phyloP scores from a whole-genome alignment of 2,113 vertebrate species.

The Microcebus jonahi region DNA sequence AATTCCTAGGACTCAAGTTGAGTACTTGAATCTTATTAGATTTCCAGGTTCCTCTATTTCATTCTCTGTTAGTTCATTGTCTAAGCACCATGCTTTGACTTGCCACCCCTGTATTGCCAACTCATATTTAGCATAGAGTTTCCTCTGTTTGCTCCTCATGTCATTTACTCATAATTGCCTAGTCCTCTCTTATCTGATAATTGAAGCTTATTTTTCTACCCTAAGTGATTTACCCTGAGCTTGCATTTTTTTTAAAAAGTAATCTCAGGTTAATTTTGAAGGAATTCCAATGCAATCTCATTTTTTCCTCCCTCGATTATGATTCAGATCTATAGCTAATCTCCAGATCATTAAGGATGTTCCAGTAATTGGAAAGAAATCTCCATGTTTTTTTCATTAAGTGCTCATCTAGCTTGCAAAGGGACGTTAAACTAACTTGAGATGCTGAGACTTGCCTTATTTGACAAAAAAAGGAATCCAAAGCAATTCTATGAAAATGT shows the following conservation, averaged over 20 bases:
- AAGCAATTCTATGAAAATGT: slow-evolving; percentile 69
- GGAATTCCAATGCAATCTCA: slow-evolving; percentile 67
- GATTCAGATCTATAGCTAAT: slow-evolving; percentile 78
- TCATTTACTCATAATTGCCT: slow-evolving; percentile 70
- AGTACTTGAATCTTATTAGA: neutral
- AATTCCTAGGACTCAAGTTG: neutral
- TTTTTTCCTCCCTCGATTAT: slow-evolving; percentile 55
- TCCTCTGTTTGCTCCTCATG: slow-evolving; percentile 48
- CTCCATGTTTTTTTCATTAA: slow-evolving; percentile 65
- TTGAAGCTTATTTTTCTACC: slow-evolving; percentile 58
- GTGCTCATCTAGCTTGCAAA: slow-evolving; percentile 61
- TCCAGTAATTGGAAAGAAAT: slow-evolving; percentile 72
- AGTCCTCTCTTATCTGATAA: slow-evolving; percentile 65
- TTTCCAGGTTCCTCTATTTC: neutral
- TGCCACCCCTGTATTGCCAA: slow-evolving; percentile 5
- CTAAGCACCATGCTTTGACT: neutral
- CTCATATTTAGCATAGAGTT: slow-evolving; percentile 41
- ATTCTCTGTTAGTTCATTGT: neutral
- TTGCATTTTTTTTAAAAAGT: slow-evolving; percentile 51
- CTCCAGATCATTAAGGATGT: slow-evolving; percentile 72
- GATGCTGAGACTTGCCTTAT: slow-evolving; percentile 70
- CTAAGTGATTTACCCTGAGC: slow-evolving; percentile 58
- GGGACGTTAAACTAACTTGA: slow-evolving; percentile 62
- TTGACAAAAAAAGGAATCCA: slow-evolving; percentile 73
- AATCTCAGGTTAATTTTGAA: slow-evolving; percentile 75